Conservation (phyloP, 2,888 invertebrate species). For the Ichneumon xanthorius region DNA sequence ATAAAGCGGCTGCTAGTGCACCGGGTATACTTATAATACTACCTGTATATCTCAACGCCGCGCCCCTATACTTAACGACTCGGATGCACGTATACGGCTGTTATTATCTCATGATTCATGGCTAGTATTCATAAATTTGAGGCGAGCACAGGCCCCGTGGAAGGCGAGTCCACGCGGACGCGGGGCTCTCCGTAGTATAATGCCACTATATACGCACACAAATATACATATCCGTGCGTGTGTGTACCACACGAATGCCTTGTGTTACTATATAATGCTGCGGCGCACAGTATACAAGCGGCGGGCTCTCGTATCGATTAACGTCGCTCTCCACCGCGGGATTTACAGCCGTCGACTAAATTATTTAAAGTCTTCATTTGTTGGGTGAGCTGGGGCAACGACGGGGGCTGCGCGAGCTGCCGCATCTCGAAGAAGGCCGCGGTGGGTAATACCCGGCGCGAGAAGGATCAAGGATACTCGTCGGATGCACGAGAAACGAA, state of each 20-base stretch:
- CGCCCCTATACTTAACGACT: conserved; percentile 68
- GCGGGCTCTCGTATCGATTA: conserved; percentile 80
- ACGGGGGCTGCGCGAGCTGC: conserved; percentile 35
- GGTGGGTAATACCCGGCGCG: not conserved
- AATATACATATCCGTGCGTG: conserved; percentile 17
- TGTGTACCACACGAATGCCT: not conserved
- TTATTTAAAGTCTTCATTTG: conserved; percentile 84
- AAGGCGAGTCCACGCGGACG: conserved; percentile 45
- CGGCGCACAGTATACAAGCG: conserved; percentile 63
- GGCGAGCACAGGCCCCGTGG: conserved; percentile 61
- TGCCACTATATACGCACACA: conserved; percentile 22
- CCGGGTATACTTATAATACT: conserved; percentile 40
- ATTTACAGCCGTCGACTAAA: conserved; percentile 82
- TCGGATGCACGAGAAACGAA: conserved; percentile 18
- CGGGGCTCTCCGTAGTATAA: conserved; percentile 12
- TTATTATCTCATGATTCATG: conserved; percentile 83
- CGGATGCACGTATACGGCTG: conserved; percentile 71
- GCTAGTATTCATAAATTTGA: conserved; percentile 81
- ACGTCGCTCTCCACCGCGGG: conserved; percentile 79
- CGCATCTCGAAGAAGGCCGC: conserved; percentile 30
- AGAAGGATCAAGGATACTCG: conserved; percentile 27
- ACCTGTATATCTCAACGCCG: conserved; percentile 57
- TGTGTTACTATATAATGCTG: conserved; percentile 35
- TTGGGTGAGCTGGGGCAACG: conserved; percentile 65
- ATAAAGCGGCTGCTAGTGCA: conserved; percentile 48